Evolutionary conservation across 2,888 invertebrate species (phyloP).

Genomic region (Oscheius sp.): DNA sequence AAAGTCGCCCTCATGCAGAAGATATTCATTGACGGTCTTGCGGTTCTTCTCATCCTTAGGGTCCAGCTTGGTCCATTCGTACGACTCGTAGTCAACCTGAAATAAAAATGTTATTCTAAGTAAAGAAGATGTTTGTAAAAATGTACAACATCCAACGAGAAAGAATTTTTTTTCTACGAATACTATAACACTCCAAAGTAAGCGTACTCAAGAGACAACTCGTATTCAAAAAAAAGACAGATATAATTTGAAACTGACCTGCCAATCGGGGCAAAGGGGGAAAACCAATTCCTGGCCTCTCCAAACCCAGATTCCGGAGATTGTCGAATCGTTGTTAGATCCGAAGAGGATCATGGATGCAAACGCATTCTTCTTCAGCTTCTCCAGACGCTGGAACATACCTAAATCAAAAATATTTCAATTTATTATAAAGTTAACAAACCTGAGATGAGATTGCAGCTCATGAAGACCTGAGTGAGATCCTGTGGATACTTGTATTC

Average conservation of each 20-base stretch:
- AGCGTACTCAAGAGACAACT: neutral
- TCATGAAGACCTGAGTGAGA: slow-evolving; percentile 93
- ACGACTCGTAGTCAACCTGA: slow-evolving; percentile 91
- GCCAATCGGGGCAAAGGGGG: slow-evolving; percentile 76
- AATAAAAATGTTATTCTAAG: slow-evolving; percentile 27
- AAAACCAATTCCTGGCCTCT: slow-evolving; percentile 94
- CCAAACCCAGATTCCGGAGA: slow-evolving; percentile 98
- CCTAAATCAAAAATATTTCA: slow-evolving; percentile 77
- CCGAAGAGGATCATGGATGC: slow-evolving; percentile 94
- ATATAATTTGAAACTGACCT: slow-evolving; percentile 54
- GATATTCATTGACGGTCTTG: slow-evolving; percentile 71
- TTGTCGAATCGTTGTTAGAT: slow-evolving; percentile 87
- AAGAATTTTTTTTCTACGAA: slow-evolving; percentile 40
- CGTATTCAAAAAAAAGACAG: slow-evolving; percentile 39
- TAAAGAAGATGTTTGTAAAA: slow-evolving; percentile 44
- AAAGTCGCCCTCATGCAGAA: slow-evolving; percentile 80
- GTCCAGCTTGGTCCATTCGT: slow-evolving; percentile 93
- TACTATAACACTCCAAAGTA: slow-evolving; percentile 47
- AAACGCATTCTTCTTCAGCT: slow-evolving; percentile 96
- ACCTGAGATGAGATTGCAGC: slow-evolving; percentile 95
- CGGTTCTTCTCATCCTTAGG: slow-evolving; percentile 82
- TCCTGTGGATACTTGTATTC: slow-evolving; percentile 97
- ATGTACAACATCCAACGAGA: slow-evolving; percentile 53
- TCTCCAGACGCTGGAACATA: slow-evolving; percentile 97
- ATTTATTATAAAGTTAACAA: slow-evolving; percentile 56